Evolutionary conservation across 2,888 invertebrate species (phyloP).

Genomic region (Apomyelois bistriatella): DNA sequence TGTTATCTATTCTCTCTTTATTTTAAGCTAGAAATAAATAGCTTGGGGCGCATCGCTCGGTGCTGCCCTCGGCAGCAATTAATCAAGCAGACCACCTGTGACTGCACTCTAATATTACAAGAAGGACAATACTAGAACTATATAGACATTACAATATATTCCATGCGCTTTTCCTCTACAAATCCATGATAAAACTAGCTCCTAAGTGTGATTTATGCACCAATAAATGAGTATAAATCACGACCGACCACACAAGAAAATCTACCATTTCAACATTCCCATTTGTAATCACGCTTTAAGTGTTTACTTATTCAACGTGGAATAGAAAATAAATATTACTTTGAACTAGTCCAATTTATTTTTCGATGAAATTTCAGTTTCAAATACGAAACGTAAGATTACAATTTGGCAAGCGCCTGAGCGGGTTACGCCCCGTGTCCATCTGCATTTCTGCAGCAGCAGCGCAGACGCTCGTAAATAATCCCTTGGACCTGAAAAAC

Average conservation of each 20-base stretch:
- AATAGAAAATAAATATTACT: neutral
- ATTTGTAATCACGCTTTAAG: constrained; percentile 17
- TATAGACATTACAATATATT: constrained; percentile 30
- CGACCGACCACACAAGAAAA: constrained; percentile 3
- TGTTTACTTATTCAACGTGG: neutral
- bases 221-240: constrained; percentile 14
- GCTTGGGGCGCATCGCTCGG: constrained; percentile 43
- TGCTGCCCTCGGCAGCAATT: constrained; percentile 53
- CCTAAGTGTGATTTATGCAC: constrained; percentile 10
- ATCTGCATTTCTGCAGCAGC: constrained; percentile 74
- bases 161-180: neutral
- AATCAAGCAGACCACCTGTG: constrained; percentile 66
- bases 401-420: constrained; percentile 9
- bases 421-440: constrained; percentile 41
- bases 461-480: constrained; percentile 77
- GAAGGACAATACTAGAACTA: constrained; percentile 36
- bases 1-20: neutral
- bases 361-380: neutral
- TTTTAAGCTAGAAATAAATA: constrained; percentile 29
- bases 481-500: constrained; percentile 78
- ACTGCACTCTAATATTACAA: constrained; percentile 48
- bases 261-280: constrained; percentile 10
- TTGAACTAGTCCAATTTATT: neutral
- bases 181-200: neutral
- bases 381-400: constrained; percentile 17